These are phyloP conservation scores for Pachyrhynchus sulphureomaculatus DNA, from an alignment of 1,140 invertebrate genomes.

Conservation along the genomic window DNA sequence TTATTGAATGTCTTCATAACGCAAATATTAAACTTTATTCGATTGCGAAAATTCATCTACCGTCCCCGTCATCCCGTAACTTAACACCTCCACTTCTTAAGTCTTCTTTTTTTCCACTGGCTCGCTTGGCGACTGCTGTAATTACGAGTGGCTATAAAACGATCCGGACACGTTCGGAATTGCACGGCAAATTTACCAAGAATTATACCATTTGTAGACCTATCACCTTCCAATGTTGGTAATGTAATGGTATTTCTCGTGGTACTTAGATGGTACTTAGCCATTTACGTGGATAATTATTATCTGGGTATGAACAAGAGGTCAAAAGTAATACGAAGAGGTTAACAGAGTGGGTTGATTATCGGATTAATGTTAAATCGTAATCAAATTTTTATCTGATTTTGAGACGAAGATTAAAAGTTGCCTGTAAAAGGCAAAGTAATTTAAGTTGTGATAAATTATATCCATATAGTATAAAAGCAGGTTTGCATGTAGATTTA, in stretches of 20 bases:
- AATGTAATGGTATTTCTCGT: not conserved
- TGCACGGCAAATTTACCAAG: not conserved
- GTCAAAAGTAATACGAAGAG: conserved; percentile 11
- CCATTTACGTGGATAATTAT: conserved; percentile 1
- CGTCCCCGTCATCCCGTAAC: too few relatives aligned
- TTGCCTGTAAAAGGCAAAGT: too few relatives aligned
- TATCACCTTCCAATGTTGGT: not conserved
- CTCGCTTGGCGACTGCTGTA: too few relatives aligned
- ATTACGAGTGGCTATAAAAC: not conserved
- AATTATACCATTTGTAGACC: not conserved
- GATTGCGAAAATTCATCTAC: too few relatives aligned
- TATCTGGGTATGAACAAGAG: conserved; percentile 16
- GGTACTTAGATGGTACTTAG: not conserved
- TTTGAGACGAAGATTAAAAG: too few relatives aligned
- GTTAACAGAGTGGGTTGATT: conserved; percentile 13
- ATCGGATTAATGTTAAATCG: conserved; percentile 8
- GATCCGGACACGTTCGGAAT: not conserved
- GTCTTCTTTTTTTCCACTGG: too few relatives aligned
- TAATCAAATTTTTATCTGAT: conserved; percentile 1
- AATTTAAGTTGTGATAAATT: too few relatives aligned
- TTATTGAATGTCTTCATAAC: too few relatives aligned
- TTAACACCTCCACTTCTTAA: too few relatives aligned
- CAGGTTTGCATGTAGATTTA: too few relatives aligned
- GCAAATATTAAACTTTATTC: too few relatives aligned
- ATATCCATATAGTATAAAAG: too few relatives aligned